Conservation (phyloP, 1,140 invertebrate species). For the Cyclargus thomasi region DNA sequence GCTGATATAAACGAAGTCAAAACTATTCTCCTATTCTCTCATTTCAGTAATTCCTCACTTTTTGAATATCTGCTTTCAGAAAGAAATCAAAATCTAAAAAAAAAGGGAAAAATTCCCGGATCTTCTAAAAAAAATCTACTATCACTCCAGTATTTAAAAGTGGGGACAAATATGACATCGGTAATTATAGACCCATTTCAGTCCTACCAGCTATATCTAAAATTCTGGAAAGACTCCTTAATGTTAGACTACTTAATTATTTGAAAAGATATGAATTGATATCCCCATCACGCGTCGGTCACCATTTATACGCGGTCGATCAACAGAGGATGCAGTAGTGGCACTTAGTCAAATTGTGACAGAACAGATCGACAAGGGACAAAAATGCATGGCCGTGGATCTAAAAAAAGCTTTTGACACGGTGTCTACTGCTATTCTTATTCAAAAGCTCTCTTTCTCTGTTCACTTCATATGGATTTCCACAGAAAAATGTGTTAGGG, state of each 20-base stretch:
- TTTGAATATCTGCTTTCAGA: slow-evolving; percentile 4
- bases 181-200: slow-evolving; percentile 23
- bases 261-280: slow-evolving; percentile 15
- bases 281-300: background rate
- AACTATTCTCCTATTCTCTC: slow-evolving; percentile 17
- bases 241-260: slow-evolving; percentile 12
- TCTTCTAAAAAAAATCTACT: slow-evolving; percentile 9
- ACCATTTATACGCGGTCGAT: slow-evolving; percentile 12
- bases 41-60: too few relatives aligned
- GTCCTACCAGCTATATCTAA: slow-evolving; percentile 13
- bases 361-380: background rate
- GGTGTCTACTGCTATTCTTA: slow-evolving; percentile 10
- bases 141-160: slow-evolving; percentile 16
- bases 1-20: slow-evolving; percentile 22
- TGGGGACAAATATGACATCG: background rate
- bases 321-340: slow-evolving; percentile 17
- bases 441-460: background rate
- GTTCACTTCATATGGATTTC: background rate
- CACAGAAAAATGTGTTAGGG: background rate
- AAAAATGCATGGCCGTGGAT: slow-evolving; percentile 14
- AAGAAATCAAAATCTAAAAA: too few relatives aligned
- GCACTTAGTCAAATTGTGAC: background rate
- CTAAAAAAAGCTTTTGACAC: background rate
- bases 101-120: too few relatives aligned
- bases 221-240: slow-evolving; percentile 19